These are phyloP conservation scores for Leptatherina wallacei DNA, from an alignment of 2,797 vertebrate genomes.

Conservation along the genomic window DNA sequence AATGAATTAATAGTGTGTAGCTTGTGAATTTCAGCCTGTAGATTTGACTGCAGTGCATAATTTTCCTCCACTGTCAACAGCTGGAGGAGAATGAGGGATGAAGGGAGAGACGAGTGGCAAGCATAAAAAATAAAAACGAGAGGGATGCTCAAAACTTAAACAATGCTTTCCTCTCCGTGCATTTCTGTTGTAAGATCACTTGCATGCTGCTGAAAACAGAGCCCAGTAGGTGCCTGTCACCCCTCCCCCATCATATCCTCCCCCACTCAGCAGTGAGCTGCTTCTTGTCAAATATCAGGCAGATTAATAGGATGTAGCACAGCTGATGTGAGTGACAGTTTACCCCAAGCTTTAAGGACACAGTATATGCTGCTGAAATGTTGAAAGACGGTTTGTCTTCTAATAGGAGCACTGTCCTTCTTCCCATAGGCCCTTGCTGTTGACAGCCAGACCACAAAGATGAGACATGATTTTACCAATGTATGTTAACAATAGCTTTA, in stretches of 20 bases:
- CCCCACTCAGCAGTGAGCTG: slow-evolving; percentile 33
- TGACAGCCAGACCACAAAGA: slow-evolving; percentile 2
- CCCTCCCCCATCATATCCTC: slow-evolving; percentile 47
- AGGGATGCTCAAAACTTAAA: slow-evolving; percentile 54
- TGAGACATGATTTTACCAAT: not conserved
- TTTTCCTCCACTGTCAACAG: slow-evolving; percentile 62
- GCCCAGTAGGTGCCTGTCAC: slow-evolving; percentile 21
- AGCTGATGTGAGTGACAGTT: slow-evolving; percentile 50
- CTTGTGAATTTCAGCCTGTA: slow-evolving; percentile 73
- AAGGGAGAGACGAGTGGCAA: slow-evolving; percentile 32
- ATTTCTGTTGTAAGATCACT: slow-evolving; percentile 60
- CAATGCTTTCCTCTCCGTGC: slow-evolving; percentile 53
- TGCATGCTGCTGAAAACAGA: slow-evolving; percentile 60
- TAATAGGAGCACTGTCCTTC: too few species aligned
- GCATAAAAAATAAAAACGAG: slow-evolving; percentile 37
- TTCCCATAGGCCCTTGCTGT: not conserved
- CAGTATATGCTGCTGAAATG: slow-evolving; percentile 3
- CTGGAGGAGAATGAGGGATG: slow-evolving; percentile 43
- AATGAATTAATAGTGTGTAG: slow-evolving; percentile 78
- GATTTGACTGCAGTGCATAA: slow-evolving; percentile 77
- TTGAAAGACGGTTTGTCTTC: slow-evolving; percentile 13
- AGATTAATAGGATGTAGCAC: slow-evolving; percentile 57
- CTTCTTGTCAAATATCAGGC: slow-evolving; percentile 57
- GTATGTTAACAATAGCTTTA: not conserved
- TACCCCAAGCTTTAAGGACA: slow-evolving; percentile 28